phyloP scores from a whole-genome alignment of 2,888 invertebrate genomes.

The Macrostomum cliftonense region DNA sequence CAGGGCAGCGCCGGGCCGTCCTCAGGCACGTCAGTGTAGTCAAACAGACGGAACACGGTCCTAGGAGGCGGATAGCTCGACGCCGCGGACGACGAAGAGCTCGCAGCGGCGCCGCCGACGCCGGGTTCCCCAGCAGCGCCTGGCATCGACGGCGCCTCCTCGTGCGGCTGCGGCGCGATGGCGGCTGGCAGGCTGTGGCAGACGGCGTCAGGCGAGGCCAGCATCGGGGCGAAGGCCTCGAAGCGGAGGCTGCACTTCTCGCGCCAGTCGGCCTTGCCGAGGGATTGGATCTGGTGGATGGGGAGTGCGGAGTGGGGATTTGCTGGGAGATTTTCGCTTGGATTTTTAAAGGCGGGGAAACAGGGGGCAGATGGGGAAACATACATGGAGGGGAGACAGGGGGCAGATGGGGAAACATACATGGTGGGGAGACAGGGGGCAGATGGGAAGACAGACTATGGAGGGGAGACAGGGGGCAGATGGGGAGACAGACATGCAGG shows the following conservation, averaged over 20 bases:
- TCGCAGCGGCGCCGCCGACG: constrained; percentile 3
- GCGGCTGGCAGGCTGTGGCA: constrained; percentile 56
- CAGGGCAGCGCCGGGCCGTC: constrained; percentile 17
- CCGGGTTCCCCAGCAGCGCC: no score
- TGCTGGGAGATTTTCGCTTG: no score
- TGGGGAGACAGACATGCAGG: no score
- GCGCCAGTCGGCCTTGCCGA: background rate
- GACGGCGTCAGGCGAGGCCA: constrained; percentile 67
- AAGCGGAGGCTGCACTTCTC: constrained; percentile 61
- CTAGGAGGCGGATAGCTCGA: constrained; percentile 74
- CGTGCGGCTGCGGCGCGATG: background rate
- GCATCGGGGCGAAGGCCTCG: constrained; percentile 78
- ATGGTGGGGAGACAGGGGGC: no score
- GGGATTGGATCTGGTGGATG: background rate
- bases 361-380: no score
- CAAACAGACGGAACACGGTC: constrained; percentile 80
- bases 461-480: no score
- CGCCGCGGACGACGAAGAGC: background rate
- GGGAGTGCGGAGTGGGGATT: background rate
- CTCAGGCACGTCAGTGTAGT: constrained; percentile 93
- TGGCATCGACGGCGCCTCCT: constrained; percentile 2
- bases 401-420: no score
- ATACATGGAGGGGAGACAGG: no score
- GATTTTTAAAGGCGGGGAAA: no score
- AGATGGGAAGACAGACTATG: no score